Evolutionary conservation across 2,888 invertebrate genomes (phyloP), one percentile per base, ranked within the genome.

Genomic region (Chorisops tibialis): DNA sequence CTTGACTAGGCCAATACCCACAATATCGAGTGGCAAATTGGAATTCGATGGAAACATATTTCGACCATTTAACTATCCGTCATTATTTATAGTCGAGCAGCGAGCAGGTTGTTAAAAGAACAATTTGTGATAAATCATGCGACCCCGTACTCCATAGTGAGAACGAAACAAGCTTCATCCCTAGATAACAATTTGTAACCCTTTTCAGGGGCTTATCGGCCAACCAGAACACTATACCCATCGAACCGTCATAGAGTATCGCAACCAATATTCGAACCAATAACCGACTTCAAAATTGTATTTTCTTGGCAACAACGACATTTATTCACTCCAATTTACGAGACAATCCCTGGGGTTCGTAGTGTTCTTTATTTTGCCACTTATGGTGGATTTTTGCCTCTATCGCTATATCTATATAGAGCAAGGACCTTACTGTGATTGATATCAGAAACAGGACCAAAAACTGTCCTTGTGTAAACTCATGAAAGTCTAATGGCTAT

Each of bases 31-130:
- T 9, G 30, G 30, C n/a, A 50, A 30, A 50, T 50, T 50, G 50
- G 50, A 35, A 50, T 50, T 50, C 50, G 50, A 50, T 50, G 50
- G 50, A 35, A 50, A 50, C 50, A 50, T 50, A 50, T 50, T 50
- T 50, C 35, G 50, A 50, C 50, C 50, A 50, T 50, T 50, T 50
- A 18, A 37, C 37, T 18, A 37, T 50, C 50, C 12, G 50, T 37
- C 50, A 50, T 50, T 50, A 50, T 50, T 50, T 50, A 50, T 37
- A 50, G 37, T 35, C 37, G 50, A 37, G 50, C 50, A 50, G 35
- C 37, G 50, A 37, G 50, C 50, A 50, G 35, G 50, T 50, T 50
- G 50, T 50, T 50, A 50, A 50, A 37, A 37, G 50, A 50, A 37
- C 50, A 50, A 50, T 50, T 50, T 50, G 35, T 18, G 30, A 50